These are phyloP conservation scores for Strigamia transsilvanica DNA, from an alignment of 2,888 invertebrate genomes.

Conservation along the genomic window DNA sequence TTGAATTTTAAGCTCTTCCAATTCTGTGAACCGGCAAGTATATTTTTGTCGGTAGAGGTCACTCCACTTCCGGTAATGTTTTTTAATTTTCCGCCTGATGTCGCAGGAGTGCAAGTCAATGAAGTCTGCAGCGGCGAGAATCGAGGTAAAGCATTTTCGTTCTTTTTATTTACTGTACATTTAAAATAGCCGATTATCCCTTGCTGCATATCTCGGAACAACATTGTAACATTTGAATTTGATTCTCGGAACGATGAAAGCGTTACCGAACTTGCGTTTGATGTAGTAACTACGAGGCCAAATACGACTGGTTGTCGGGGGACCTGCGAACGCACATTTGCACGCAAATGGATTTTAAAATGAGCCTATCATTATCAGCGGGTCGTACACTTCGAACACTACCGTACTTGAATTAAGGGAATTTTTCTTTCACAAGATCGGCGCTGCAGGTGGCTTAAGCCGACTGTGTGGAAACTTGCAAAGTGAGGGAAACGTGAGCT, in stretches of 20 bases:
- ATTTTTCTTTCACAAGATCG: constrained; percentile 14
- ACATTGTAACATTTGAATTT: background rate
- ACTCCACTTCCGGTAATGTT: constrained; percentile 1
- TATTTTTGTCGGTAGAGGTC: background rate
- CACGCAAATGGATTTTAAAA: constrained; percentile 11
- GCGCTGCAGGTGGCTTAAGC: constrained; percentile 20
- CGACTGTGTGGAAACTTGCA: constrained; percentile 1
- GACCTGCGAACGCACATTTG: background rate
- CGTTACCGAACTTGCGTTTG: background rate
- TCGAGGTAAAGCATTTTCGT: constrained; percentile 30
- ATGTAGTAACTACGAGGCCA: background rate
- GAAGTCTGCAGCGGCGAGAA: constrained; percentile 21
- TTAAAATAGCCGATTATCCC: background rate
- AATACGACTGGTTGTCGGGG: constrained; percentile 3
- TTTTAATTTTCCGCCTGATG: constrained; percentile 13
- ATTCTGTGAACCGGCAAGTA: background rate
- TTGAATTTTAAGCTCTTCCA: no score
- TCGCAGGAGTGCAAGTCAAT: constrained; percentile 18
- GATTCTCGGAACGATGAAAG: background rate
- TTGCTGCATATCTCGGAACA: background rate
- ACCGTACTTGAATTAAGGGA: constrained; percentile 3
- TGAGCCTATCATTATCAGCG: background rate
- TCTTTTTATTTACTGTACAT: background rate
- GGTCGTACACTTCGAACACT: background rate
- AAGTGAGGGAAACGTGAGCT: constrained; percentile 20